A percentile compares a stretch with the other conserved stretches of the same genome.
phyloP scores from a whole-genome alignment of 2,888 invertebrate genomes.

The Oligia strigilis region DNA sequence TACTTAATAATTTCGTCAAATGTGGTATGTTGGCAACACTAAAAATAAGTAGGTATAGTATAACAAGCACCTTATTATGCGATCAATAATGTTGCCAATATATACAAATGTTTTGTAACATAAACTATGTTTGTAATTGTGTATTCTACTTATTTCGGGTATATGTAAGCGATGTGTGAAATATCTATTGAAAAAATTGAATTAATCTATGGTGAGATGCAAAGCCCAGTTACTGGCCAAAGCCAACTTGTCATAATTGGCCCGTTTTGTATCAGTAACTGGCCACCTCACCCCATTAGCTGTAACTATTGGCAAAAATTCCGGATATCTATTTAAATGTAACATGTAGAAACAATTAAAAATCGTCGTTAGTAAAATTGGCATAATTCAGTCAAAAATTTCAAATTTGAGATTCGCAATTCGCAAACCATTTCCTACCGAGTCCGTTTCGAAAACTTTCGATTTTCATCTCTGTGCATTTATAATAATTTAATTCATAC shows the following conservation, averaged over 20 bases:
- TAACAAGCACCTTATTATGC: conserved; percentile 71
- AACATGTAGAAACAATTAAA: conserved; percentile 60
- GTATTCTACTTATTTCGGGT: conserved; percentile 58
- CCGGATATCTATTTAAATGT: conserved; percentile 52
- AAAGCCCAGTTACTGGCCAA: conserved; percentile 29
- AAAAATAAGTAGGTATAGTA: conserved; percentile 51
- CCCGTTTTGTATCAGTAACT: conserved; percentile 7
- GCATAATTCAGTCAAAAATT: conserved; percentile 64
- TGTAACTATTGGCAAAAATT: conserved; percentile 59
- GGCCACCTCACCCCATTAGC: conserved; percentile 34
- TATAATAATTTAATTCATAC: conserved; percentile 34
- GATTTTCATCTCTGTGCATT: conserved; percentile 61
- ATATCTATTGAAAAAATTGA: conserved; percentile 59
- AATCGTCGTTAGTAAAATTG: conserved; percentile 63
- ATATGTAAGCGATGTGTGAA: conserved; percentile 65
- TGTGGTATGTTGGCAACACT: conserved; percentile 65
- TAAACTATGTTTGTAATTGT: conserved; percentile 55
- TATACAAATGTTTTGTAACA: conserved; percentile 45
- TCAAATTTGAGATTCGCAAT: conserved; percentile 51
- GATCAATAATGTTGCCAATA: conserved; percentile 63
- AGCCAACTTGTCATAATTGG: not conserved
- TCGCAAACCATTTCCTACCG: conserved; percentile 40
- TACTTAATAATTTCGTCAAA: conserved; percentile 66
- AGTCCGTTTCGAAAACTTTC: conserved; percentile 38
- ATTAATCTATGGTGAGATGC: conserved; percentile 61